phyloP scores from a whole-genome alignment of 23 tunicate genomes.

The Halocynthia roretzi region DNA sequence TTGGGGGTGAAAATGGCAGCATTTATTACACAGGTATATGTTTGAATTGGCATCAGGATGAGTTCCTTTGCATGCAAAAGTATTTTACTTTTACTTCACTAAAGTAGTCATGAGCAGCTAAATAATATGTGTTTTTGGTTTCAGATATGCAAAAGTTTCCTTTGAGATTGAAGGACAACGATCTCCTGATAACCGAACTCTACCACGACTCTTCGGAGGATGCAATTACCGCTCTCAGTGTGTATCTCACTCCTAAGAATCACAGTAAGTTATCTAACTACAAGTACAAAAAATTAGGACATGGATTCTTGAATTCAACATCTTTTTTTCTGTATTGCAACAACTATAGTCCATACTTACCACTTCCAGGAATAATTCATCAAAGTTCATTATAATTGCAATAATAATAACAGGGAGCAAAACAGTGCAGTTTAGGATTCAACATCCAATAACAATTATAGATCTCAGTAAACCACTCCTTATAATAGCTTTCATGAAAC shows the following conservation, averaged over 20 bases:
- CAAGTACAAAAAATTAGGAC: no score
- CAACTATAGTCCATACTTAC: no score
- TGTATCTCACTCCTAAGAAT: conserved; percentile 74
- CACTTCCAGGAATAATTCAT: no score
- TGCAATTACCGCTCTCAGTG: conserved; percentile 90
- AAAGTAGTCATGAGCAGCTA: no score
- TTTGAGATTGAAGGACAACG: conserved; percentile 82
- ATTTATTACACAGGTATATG: conserved; percentile 74
- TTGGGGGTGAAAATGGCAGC: conserved; percentile 80
- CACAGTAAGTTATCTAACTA: conserved; percentile 29
- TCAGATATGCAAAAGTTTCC: conserved; percentile 98
- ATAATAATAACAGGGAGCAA: neutral
- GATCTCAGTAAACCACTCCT: no score
- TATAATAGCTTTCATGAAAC: no score
- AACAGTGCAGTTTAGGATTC: no score
- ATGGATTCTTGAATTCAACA: no score
- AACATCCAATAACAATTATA: no score
- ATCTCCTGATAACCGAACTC: conserved; percentile 82
- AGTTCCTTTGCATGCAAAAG: neutral
- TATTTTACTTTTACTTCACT: neutral
- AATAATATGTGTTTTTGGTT: conserved; percentile 3
- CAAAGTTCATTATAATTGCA: neutral
- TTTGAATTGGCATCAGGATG: neutral
- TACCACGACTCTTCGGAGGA: conserved; percentile 71
- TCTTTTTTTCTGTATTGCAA: neutral